A percentile compares a stretch with the other conserved stretches of the same genome.
phyloP scores from a whole-genome alignment of 2,888 invertebrate species.

The Mycalesis mineus region DNA sequence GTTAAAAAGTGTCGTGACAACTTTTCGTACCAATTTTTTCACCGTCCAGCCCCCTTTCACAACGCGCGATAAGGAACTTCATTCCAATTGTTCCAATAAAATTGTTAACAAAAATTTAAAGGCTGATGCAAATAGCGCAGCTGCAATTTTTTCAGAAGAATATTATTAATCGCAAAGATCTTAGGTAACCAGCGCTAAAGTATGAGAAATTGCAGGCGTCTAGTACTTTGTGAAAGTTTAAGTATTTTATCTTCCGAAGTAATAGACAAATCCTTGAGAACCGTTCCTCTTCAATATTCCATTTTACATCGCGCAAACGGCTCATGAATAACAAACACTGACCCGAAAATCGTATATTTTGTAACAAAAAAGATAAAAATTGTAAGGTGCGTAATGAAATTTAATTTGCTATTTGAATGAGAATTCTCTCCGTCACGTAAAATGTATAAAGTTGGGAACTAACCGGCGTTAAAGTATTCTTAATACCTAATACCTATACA shows the following conservation, averaged over 20 bases:
- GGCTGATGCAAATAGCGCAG: background rate
- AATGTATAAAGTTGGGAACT: background rate
- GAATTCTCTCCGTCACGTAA: background rate
- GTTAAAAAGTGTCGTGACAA: too few relatives aligned
- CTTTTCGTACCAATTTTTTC: too few relatives aligned
- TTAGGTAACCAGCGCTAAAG: background rate
- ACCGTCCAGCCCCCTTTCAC: too few relatives aligned
- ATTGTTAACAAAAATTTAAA: background rate
- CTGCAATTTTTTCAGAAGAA: background rate
- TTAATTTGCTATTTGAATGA: constrained; percentile 5
- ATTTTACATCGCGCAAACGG: constrained; percentile 1
- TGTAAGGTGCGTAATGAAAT: background rate
- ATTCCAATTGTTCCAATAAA: too few relatives aligned
- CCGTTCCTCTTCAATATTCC: constrained; percentile 1
- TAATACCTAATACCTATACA: too few relatives aligned
- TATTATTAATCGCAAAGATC: background rate
- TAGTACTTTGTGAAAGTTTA: background rate
- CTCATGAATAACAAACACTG: constrained; percentile 16
- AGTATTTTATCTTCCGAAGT: background rate
- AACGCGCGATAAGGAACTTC: too few relatives aligned
- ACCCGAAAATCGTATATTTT: constrained; percentile 1
- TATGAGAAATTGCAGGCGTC: background rate
- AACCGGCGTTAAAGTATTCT: too few relatives aligned
- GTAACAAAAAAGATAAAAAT: background rate
- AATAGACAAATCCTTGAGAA: background rate